Percentiles rank a stretch among this genome's conserved stretches.
Conservation (phyloP, 2,113 vertebrate genomes). For the Esox niger region DNA sequence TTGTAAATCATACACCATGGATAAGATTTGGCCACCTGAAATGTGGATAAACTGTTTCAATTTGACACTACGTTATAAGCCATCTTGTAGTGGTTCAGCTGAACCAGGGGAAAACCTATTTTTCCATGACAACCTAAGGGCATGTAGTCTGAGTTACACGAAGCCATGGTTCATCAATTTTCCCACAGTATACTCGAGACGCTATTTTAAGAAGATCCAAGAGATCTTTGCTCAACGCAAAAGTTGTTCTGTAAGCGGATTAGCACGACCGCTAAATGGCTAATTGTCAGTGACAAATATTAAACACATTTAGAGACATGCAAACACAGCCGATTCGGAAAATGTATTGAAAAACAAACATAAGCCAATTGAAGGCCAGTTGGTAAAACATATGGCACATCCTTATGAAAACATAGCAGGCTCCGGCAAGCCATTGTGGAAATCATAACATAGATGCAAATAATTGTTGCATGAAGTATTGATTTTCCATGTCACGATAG, state of each 20-base stretch:
- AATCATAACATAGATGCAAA: background rate
- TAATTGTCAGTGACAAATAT: too few relatives aligned
- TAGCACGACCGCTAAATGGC: too few relatives aligned
- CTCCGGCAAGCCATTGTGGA: background rate
- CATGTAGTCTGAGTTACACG: background rate
- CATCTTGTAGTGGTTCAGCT: background rate
- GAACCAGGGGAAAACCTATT: background rate
- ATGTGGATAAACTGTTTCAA: slow-evolving; percentile 1
- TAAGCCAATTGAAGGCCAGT: too few relatives aligned
- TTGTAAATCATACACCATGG: slow-evolving; percentile 10
- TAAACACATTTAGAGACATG: background rate
- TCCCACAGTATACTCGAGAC: background rate
- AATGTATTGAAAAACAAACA: too few relatives aligned
- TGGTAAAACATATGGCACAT: background rate
- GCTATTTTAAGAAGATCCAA: background rate
- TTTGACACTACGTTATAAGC: background rate
- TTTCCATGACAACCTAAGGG: background rate
- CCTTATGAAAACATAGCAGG: background rate
- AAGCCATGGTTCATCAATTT: background rate
- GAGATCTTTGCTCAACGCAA: background rate
- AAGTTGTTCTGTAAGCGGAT: too few relatives aligned
- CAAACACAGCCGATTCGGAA: too few relatives aligned
- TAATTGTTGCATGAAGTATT: background rate
- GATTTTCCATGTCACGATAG: too few relatives aligned
- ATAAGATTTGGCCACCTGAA: slow-evolving; percentile 24